phyloP scores from a whole-genome alignment of 1,140 invertebrate genomes.

The Bombus superbus region DNA sequence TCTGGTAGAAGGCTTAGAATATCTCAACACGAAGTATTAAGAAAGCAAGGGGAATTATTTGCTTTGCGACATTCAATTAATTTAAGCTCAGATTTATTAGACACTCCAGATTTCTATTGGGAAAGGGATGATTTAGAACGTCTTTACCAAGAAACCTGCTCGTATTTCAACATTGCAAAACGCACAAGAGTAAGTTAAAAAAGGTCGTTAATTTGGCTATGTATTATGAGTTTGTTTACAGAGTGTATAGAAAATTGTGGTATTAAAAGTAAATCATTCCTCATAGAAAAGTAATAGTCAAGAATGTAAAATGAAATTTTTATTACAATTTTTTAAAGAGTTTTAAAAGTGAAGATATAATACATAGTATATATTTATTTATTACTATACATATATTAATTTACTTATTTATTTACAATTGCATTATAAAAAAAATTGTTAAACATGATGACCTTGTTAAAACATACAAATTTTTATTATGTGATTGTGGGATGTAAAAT shows the following conservation, averaged over 20 bases:
- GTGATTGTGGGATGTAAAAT: no score
- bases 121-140: conserved; percentile 93
- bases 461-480: no score
- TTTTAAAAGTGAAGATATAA: not conserved
- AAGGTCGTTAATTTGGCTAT: conserved; percentile 18
- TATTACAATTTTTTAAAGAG: not conserved
- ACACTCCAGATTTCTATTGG: conserved; percentile 99
- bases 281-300: not conserved
- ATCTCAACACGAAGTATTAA: conserved; percentile 88
- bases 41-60: conserved; percentile 96
- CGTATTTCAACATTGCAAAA: conserved; percentile 92
- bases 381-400: no score
- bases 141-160: conserved; percentile 91
- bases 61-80: conserved; percentile 94
- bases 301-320: not conserved
- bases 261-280: not conserved
- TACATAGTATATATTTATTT: no score
- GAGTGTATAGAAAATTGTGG: not conserved
- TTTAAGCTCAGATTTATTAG: conserved; percentile 95
- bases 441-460: no score
- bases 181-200: conserved; percentile 87
- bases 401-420: no score
- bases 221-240: not conserved
- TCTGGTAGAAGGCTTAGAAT: conserved; percentile 87
- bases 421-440: no score